Conservation (phyloP, 1,140 invertebrate genomes). For the Araneus ventricosus region DNA sequence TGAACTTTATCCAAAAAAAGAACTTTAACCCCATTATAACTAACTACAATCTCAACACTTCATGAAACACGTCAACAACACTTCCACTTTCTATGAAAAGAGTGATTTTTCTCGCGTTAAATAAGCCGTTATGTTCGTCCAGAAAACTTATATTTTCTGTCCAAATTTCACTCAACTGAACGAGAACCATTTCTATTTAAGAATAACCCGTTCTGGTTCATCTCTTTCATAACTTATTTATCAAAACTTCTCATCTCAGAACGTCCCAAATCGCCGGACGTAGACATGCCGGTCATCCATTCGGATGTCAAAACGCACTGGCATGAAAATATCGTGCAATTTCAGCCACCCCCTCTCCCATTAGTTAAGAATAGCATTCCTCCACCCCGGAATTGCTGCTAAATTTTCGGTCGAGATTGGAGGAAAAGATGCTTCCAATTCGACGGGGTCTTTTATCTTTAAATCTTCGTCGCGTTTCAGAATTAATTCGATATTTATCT, state of each 20-base stretch:
- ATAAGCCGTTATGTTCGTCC: not conserved
- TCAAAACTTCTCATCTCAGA: not conserved
- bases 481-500: conserved; percentile 62
- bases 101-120: not conserved
- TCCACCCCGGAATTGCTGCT: not conserved
- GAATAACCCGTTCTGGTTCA: not conserved
- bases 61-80: not conserved
- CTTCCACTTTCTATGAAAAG: not conserved
- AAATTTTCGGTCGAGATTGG: not conserved
- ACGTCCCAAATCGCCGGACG: not conserved
- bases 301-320: not conserved
- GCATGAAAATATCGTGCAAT: not conserved
- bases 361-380: not conserved
- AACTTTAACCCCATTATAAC: not conserved
- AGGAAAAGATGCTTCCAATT: not conserved
- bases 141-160: not conserved
- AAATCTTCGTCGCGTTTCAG: not conserved
- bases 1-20: not conserved
- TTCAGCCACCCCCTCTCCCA: not conserved
- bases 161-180: not conserved
- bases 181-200: not conserved
- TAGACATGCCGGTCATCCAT: not conserved
- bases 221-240: not conserved
- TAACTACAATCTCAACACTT: not conserved
- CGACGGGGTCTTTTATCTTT: conserved; percentile 3